phyloP scores from a whole-genome alignment of 2,888 invertebrate genomes.

The Clusia tigrina region DNA sequence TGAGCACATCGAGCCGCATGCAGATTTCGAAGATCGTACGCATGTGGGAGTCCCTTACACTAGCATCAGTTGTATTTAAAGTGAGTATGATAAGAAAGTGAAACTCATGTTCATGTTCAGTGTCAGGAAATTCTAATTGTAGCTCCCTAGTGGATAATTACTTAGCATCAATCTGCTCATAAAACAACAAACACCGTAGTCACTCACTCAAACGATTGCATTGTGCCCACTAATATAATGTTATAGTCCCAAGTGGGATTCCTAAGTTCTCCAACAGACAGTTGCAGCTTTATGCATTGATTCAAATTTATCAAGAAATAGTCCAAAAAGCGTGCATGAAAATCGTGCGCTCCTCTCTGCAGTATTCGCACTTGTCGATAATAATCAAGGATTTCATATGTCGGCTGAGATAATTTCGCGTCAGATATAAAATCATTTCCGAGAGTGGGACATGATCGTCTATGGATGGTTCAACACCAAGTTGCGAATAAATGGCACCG shows the following conservation, averaged over 20 bases:
- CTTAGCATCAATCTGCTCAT: background rate
- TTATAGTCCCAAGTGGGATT: conserved; percentile 43
- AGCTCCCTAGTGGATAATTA: conserved; percentile 35
- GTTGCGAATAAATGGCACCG: too few species aligned
- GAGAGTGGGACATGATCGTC: conserved; percentile 23
- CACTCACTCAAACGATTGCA: conserved; percentile 47
- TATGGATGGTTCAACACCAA: background rate
- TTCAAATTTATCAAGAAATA: conserved; percentile 38
- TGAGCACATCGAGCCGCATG: conserved; percentile 40
- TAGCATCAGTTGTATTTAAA: conserved; percentile 2
- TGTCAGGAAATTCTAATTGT: conserved; percentile 34
- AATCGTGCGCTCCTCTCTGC: conserved; percentile 12
- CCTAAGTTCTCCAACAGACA: conserved; percentile 36
- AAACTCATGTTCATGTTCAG: conserved; percentile 44
- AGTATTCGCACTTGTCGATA: conserved; percentile 36
- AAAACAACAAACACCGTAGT: background rate
- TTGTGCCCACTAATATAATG: conserved; percentile 48
- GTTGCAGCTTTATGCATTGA: conserved; percentile 38
- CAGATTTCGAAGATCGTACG: conserved; percentile 42
- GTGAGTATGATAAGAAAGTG: conserved; percentile 49
- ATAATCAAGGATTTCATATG: conserved; percentile 43
- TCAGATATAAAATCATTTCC: conserved; percentile 36
- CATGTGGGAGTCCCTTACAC: conserved; percentile 17
- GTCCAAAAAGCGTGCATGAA: conserved; percentile 39
- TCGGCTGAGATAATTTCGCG: conserved; percentile 40